Conservation (phyloP, 2,113 vertebrate genomes). For the Charina bottae region DNA sequence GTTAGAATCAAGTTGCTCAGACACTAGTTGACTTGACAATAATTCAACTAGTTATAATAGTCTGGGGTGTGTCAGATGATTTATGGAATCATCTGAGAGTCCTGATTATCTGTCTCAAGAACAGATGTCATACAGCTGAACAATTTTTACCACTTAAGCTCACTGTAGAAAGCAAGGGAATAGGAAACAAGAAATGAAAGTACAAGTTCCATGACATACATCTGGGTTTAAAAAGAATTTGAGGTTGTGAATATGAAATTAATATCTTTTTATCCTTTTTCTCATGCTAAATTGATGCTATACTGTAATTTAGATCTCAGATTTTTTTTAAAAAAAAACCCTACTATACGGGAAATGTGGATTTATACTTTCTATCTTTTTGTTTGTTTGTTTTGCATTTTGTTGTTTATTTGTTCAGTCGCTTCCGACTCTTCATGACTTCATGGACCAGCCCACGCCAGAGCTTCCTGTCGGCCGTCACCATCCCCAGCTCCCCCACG, state of each 20-base stretch:
- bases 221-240: background rate
- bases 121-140: background rate
- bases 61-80: background rate
- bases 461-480: too few relatives aligned
- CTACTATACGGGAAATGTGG: background rate
- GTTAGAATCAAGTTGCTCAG: background rate
- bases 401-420: too few relatives aligned
- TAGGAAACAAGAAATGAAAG: background rate
- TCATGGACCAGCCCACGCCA: too few relatives aligned
- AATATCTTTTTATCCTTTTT: background rate
- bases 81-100: background rate
- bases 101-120: background rate
- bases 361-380: background rate
- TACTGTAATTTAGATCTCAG: background rate
- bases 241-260: background rate
- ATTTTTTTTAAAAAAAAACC: background rate
- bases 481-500: too few relatives aligned
- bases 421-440: too few relatives aligned
- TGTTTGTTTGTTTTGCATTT: background rate
- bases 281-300: background rate
- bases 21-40: background rate
- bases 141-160: background rate
- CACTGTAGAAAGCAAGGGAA: background rate
- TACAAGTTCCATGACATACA: background rate
- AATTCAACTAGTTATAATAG: background rate